A percentile compares a stretch with the other conserved stretches of the same genome.
Evolutionary conservation across 1,140 invertebrate species (phyloP).

Genomic region (Zaprionus tsacasi): DNA sequence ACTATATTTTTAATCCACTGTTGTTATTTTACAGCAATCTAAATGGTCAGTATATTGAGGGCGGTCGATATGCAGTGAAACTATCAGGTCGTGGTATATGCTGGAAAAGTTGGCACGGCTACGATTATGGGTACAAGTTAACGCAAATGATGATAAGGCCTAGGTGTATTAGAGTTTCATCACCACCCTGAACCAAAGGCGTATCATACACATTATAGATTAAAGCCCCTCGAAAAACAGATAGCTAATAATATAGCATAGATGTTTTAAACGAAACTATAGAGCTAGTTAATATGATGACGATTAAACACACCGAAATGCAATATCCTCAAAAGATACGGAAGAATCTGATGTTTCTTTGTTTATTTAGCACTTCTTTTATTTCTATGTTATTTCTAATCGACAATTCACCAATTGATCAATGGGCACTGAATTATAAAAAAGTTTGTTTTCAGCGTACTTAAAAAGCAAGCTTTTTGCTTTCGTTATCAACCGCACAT

Average conservation of each 20-base stretch:
- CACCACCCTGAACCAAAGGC: background rate
- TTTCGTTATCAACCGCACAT: constrained; percentile 47
- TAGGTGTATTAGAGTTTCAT: constrained; percentile 54
- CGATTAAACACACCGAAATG: background rate
- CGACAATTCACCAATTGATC: constrained; percentile 11
- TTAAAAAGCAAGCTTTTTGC: constrained; percentile 21
- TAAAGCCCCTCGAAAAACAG: too few species aligned
- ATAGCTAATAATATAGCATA: background rate
- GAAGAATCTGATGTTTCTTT: background rate
- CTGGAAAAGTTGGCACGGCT: constrained; percentile 69
- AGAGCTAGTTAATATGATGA: background rate
- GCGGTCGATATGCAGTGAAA: constrained; percentile 58
- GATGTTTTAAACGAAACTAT: background rate
- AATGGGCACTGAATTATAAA: constrained; percentile 22
- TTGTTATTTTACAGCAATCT: constrained; percentile 45
- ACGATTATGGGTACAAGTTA: constrained; percentile 69
- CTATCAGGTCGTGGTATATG: constrained; percentile 64
- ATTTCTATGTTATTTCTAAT: constrained; percentile 1
- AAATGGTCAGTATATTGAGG: constrained; percentile 63
- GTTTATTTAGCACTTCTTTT: background rate
- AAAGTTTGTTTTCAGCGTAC: background rate
- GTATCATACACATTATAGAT: too few species aligned
- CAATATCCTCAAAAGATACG: background rate
- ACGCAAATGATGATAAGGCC: constrained; percentile 73
- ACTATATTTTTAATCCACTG: background rate